Conservation (phyloP, 1,140 invertebrate genomes). For the Leptinotarsa lineolata region DNA sequence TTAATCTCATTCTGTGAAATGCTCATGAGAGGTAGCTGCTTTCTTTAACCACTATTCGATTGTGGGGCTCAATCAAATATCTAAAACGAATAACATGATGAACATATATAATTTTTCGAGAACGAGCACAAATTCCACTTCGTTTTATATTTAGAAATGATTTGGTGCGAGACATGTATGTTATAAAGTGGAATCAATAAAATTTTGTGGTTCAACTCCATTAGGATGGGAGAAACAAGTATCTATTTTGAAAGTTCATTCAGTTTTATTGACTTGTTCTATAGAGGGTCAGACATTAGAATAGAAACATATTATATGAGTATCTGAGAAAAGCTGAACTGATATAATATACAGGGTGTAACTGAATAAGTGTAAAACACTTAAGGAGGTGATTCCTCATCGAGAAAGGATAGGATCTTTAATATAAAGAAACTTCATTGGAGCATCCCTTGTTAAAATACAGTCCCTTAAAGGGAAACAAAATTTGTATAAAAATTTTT, state of each 20-base stretch:
- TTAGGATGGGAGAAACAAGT: not conserved
- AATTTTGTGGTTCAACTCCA: not conserved
- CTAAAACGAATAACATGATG: not conserved
- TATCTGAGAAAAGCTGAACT: no score
- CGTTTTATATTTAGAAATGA: slow-evolving; percentile 9
- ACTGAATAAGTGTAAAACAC: no score
- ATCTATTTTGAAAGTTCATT: not conserved
- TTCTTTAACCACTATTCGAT: no score
- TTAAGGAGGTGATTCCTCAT: no score
- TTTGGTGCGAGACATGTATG: not conserved
- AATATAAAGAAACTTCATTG: no score
- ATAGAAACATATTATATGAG: no score
- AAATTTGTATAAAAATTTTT: no score
- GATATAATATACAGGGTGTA: no score
- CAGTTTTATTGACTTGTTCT: not conserved
- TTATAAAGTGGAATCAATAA: slow-evolving; percentile 4
- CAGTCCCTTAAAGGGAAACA: no score
- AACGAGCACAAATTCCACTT: not conserved
- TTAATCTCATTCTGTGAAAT: not conserved
- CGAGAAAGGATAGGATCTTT: no score
- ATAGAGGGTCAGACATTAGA: not conserved
- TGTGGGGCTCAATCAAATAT: not conserved
- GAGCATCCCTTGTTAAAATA: no score
- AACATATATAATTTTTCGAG: not conserved
- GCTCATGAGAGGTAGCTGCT: no score